Conservation (phyloP, 2,888 invertebrate species). For the Diarsia mendica region DNA sequence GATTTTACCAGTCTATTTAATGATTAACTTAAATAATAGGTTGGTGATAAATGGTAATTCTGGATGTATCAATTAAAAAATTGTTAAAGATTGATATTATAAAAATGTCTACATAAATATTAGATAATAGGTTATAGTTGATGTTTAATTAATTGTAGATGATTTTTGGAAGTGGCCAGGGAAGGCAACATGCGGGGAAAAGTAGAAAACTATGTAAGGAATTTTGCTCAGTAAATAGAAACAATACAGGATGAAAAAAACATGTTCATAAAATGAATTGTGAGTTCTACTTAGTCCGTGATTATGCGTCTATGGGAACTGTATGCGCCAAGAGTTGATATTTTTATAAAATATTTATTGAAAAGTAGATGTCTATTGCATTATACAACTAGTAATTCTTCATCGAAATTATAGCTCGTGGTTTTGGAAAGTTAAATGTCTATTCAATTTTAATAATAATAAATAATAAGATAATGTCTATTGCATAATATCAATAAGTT, state of each 20-base stretch:
- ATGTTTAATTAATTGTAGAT: slow-evolving; percentile 7
- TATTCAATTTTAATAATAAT: background rate
- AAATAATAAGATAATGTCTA: background rate
- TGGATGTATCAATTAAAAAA: background rate
- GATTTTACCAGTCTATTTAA: background rate
- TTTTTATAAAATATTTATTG: slow-evolving; percentile 19
- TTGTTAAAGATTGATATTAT: no score
- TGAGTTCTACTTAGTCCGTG: background rate
- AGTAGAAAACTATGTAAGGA: background rate
- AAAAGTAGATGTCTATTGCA: background rate
- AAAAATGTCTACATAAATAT: no score
- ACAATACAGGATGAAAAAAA: background rate
- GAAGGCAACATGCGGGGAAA: background rate
- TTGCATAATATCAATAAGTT: background rate
- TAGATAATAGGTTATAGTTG: slow-evolving; percentile 6
- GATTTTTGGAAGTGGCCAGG: background rate
- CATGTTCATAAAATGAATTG: slow-evolving; percentile 30
- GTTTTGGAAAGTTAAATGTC: background rate
- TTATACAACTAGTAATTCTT: no score
- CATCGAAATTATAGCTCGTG: background rate
- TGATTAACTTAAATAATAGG: background rate
- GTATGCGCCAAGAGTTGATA: slow-evolving; percentile 6
- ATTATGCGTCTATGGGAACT: background rate
- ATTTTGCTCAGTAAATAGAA: background rate
- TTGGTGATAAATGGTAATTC: background rate